These are phyloP conservation scores for Romanomermis culicivorax DNA, from an alignment of 2,888 invertebrate species.

Conservation along the genomic window DNA sequence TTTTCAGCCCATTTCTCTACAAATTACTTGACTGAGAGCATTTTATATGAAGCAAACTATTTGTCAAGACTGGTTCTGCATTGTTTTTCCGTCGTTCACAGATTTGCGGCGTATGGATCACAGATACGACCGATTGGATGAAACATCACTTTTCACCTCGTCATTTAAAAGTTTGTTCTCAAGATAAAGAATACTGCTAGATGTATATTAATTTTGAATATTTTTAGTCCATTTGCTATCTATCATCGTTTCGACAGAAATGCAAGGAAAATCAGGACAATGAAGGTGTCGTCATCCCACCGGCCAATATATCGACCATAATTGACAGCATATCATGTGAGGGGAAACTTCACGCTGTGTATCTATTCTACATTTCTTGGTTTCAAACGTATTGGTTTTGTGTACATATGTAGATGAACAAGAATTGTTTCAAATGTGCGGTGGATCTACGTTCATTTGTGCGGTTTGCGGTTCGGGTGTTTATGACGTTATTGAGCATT, in stretches of 20 bases:
- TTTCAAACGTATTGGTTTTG: no score
- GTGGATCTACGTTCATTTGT: not conserved
- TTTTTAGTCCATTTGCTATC: not conserved
- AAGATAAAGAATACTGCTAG: not conserved
- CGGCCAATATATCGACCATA: not conserved
- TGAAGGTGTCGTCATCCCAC: not conserved
- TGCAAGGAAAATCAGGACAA: not conserved
- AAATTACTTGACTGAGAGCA: no score
- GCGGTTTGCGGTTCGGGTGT: not conserved
- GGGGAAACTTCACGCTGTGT: no score
- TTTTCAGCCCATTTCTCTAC: no score
- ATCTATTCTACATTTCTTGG: no score
- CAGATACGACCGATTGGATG: not conserved
- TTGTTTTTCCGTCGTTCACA: not conserved
- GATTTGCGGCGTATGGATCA: not conserved
- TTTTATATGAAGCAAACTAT: no score
- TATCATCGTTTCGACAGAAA: not conserved
- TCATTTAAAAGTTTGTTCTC: not conserved
- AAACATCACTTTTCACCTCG: not conserved
- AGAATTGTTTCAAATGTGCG: not conserved
- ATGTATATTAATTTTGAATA: not conserved
- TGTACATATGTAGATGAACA: no score
- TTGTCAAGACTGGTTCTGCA: no score
- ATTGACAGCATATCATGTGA: not conserved
- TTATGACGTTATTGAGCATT: not conserved